Percentiles rank a stretch among this genome's conserved stretches.
Evolutionary conservation across 1,140 invertebrate genomes (phyloP).

Genomic region (Heliconius congener): DNA sequence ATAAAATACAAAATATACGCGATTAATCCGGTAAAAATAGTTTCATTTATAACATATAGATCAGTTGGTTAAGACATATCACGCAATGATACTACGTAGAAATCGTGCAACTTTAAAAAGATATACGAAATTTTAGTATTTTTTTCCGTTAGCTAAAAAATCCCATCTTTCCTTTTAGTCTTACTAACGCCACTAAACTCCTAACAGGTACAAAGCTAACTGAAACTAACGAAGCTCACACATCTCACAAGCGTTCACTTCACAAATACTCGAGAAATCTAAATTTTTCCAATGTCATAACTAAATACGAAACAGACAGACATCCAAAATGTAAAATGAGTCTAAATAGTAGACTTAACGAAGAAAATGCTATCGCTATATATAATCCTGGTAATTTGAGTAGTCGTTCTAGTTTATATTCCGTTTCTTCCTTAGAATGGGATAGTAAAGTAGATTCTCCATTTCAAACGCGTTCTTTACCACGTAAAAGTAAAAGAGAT

Average conservation of each 20-base stretch:
- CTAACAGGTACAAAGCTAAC: constrained; percentile 51
- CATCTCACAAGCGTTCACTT: constrained; percentile 54
- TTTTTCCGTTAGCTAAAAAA: background rate
- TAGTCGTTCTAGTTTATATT: constrained; percentile 61
- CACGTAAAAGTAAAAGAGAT: constrained; percentile 40
- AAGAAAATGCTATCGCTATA: constrained; percentile 36
- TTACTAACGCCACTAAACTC: constrained; percentile 37
- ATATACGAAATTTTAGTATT: background rate
- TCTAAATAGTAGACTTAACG: constrained; percentile 45
- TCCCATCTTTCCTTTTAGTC: background rate
- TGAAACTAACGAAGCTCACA: constrained; percentile 50
- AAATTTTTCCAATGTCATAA: constrained; percentile 54
- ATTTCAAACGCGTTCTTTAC: constrained; percentile 58
- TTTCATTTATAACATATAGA: too few species aligned
- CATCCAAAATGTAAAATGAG: constrained; percentile 65
- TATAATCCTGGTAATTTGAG: constrained; percentile 46
- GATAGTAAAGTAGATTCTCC: constrained; percentile 56
- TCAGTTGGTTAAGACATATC: too few species aligned
- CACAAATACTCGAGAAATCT: constrained; percentile 60
- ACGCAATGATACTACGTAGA: too few species aligned
- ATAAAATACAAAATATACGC: too few species aligned
- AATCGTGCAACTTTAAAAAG: background rate
- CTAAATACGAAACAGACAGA: constrained; percentile 52
- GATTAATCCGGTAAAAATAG: too few species aligned
- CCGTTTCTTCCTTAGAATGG: constrained; percentile 67